phyloP scores from a whole-genome alignment of 1,140 invertebrate genomes.

The Meteorus sp. region DNA sequence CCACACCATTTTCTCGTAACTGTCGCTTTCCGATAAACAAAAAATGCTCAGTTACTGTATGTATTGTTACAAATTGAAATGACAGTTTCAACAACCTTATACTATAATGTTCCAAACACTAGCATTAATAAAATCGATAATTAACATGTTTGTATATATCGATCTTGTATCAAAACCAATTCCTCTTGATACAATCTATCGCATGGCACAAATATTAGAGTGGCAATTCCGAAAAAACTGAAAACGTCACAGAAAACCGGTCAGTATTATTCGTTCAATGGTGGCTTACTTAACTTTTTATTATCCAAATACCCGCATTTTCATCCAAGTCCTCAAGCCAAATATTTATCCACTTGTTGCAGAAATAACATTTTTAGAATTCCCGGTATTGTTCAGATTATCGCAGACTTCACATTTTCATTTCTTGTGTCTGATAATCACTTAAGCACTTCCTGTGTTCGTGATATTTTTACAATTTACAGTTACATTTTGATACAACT shows the following conservation, averaged over 20 bases:
- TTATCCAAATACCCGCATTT: constrained; percentile 42
- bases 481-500: constrained; percentile 54
- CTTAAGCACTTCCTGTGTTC: not conserved
- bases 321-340: constrained; percentile 11
- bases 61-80: too few relatives aligned
- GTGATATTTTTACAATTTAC: constrained; percentile 55
- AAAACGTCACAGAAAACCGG: constrained; percentile 2
- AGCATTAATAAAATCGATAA: too few relatives aligned
- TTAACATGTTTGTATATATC: not conserved
- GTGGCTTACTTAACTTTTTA: constrained; percentile 30
- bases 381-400: not conserved
- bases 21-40: too few relatives aligned
- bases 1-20: too few relatives aligned
- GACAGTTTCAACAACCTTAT: too few relatives aligned
- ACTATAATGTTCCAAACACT: too few relatives aligned
- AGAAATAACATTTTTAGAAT: not conserved
- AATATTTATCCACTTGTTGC: not conserved
- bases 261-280: constrained; percentile 24
- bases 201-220: constrained; percentile 41
- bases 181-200: constrained; percentile 34
- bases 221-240: constrained; percentile 9
- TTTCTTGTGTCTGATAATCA: not conserved
- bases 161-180: not conserved
- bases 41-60: too few relatives aligned
- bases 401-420: not conserved